Conservation (phyloP, 2,888 invertebrate genomes). For the Tuta absoluta region DNA sequence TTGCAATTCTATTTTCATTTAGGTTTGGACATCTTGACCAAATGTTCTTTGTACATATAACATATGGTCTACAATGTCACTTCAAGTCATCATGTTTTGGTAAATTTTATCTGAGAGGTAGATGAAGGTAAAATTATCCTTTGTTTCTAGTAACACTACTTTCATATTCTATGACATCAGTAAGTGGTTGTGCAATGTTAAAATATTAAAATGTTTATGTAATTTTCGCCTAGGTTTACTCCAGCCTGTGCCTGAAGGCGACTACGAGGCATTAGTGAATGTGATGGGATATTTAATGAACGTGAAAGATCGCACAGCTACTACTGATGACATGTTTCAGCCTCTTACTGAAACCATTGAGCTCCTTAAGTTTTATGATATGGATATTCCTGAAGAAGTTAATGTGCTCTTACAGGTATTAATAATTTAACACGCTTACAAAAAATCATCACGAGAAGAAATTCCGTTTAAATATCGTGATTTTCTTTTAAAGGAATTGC, state of each 20-base stretch:
- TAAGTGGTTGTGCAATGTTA: too few species aligned
- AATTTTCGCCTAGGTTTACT: slow-evolving; percentile 54
- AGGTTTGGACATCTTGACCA: too few species aligned
- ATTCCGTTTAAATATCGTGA: background rate
- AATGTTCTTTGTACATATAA: too few species aligned
- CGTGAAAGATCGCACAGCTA: slow-evolving; percentile 93
- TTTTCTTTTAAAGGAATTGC: slow-evolving; percentile 85
- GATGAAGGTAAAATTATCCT: too few species aligned
- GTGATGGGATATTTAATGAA: slow-evolving; percentile 97
- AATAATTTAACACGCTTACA: background rate
- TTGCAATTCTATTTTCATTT: too few species aligned
- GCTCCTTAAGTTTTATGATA: slow-evolving; percentile 95
- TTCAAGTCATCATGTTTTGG: too few species aligned
- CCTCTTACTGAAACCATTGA: slow-evolving; percentile 96
- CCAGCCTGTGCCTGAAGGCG: slow-evolving; percentile 92
- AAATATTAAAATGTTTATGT: too few species aligned
- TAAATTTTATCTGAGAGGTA: too few species aligned
- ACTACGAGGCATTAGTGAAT: slow-evolving; percentile 92
- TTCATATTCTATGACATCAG: too few species aligned
- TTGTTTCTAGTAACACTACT: too few species aligned
- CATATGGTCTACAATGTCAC: too few species aligned
- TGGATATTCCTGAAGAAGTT: slow-evolving; percentile 98
- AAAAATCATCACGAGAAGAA: background rate
- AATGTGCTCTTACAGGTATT: slow-evolving; percentile 90
- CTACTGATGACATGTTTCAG: slow-evolving; percentile 97